Conservation (phyloP, 2,113 vertebrate species). For the Anarhynchus alexandrinus region DNA sequence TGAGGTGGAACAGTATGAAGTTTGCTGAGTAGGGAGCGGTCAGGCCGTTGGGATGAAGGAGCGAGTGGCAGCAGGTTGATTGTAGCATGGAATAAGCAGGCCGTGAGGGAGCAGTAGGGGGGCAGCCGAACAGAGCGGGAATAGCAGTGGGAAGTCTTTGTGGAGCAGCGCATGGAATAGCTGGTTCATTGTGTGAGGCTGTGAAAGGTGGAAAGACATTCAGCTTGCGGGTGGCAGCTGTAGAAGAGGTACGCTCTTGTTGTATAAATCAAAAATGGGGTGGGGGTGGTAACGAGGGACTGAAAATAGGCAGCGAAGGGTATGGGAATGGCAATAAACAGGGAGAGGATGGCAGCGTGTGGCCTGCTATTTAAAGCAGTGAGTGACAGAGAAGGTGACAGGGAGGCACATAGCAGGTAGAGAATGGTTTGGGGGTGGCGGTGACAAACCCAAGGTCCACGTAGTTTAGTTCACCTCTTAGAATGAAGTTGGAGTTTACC, state of each 20-base stretch:
- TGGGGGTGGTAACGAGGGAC: background rate
- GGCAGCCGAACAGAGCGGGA: background rate
- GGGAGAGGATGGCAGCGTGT: background rate
- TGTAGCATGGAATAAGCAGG: background rate
- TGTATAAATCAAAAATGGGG: background rate
- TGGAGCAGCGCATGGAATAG: background rate
- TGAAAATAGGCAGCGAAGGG: background rate
- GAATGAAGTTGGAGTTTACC: background rate
- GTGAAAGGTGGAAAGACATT: background rate
- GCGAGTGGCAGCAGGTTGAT: background rate
- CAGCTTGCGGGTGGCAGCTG: background rate
- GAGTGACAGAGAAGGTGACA: background rate
- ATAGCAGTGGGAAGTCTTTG: background rate
- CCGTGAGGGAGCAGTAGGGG: background rate
- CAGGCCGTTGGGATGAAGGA: background rate
- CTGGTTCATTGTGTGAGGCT: background rate
- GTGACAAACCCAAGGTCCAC: background rate
- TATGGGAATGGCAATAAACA: background rate
- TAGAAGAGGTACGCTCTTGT: background rate
- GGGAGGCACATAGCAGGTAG: background rate
- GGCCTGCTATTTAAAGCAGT: background rate
- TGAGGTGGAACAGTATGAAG: background rate
- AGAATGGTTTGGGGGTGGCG: background rate
- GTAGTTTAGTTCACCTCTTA: background rate
- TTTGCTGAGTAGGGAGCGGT: background rate